Conservation (phyloP, 2,888 invertebrate species). For the Dexiosoma caninum region DNA sequence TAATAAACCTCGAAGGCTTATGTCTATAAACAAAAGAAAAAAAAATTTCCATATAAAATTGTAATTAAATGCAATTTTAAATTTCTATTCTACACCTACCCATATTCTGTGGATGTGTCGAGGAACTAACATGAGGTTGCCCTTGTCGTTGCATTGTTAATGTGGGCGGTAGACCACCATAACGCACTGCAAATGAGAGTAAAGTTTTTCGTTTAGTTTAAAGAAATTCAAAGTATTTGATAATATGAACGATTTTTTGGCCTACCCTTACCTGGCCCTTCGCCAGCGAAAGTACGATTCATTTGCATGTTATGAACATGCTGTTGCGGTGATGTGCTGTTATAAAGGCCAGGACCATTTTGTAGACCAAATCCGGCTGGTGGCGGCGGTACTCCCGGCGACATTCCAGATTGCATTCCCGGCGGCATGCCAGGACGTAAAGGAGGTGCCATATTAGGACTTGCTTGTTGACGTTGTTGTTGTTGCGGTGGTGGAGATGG, state of each 20-base stretch:
- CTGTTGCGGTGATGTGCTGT: constrained; percentile 73
- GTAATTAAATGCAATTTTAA: no score
- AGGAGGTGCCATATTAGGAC: constrained; percentile 77
- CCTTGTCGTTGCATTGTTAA: constrained; percentile 77
- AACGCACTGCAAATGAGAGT: constrained; percentile 71
- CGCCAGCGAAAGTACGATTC: constrained; percentile 74
- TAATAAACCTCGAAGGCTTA: constrained; percentile 77
- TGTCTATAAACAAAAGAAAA: constrained; percentile 71
- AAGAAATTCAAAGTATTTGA: constrained; percentile 50
- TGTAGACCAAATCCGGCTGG: constrained; percentile 70
- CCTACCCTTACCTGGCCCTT: constrained; percentile 74
- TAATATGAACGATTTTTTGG: constrained; percentile 63
- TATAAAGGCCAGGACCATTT: constrained; percentile 77
- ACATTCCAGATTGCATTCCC: constrained; percentile 74
- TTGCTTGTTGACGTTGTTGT: constrained; percentile 73
- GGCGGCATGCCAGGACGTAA: constrained; percentile 75
- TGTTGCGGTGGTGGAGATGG: constrained; percentile 76
- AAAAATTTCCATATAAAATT: no score
- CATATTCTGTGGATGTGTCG: constrained; percentile 83
- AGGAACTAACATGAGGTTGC: constrained; percentile 82
- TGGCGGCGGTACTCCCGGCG: constrained; percentile 74
- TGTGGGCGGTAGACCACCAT: constrained; percentile 74
- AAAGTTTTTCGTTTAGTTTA: neutral
- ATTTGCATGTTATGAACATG: constrained; percentile 76
- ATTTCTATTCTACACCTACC: constrained; percentile 70